A percentile compares a stretch with the other conserved stretches of the same genome.
Conservation (phyloP, 2,888 invertebrate genomes). For the Sturmia bella region DNA sequence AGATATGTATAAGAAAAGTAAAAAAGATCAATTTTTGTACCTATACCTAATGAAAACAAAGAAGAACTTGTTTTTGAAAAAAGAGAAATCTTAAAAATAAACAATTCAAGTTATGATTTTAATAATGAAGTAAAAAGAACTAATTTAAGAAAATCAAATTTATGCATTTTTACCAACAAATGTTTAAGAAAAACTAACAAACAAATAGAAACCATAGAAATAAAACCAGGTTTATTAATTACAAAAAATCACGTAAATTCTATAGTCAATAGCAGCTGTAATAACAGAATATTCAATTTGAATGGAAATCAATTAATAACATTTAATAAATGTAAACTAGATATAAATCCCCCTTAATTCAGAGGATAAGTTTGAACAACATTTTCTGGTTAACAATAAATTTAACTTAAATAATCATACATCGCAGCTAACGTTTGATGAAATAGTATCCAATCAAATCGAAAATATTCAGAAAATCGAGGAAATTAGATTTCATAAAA, state of each 20-base stretch:
- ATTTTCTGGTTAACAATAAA: no score
- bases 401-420: no score
- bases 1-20: no score
- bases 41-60: slow-evolving; percentile 17
- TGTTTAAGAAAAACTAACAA: neutral
- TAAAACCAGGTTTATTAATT: slow-evolving; percentile 29
- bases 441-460: no score
- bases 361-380: no score
- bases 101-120: slow-evolving; percentile 26
- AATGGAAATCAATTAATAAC: neutral
- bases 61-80: slow-evolving; percentile 27
- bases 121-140: no score
- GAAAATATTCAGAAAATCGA: no score
- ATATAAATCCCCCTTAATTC: no score
- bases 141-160: no score
- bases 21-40: slow-evolving; percentile 11
- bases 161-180: neutral
- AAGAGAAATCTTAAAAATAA: slow-evolving; percentile 28
- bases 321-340: no score
- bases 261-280: slow-evolving; percentile 22
- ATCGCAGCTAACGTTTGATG: no score
- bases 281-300: slow-evolving; percentile 17
- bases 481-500: no score
- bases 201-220: slow-evolving; percentile 27
- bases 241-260: slow-evolving; percentile 25